These are phyloP conservation scores for Habropoda laboriosa DNA, from an alignment of 1,140 invertebrate genomes.

Conservation along the genomic window DNA sequence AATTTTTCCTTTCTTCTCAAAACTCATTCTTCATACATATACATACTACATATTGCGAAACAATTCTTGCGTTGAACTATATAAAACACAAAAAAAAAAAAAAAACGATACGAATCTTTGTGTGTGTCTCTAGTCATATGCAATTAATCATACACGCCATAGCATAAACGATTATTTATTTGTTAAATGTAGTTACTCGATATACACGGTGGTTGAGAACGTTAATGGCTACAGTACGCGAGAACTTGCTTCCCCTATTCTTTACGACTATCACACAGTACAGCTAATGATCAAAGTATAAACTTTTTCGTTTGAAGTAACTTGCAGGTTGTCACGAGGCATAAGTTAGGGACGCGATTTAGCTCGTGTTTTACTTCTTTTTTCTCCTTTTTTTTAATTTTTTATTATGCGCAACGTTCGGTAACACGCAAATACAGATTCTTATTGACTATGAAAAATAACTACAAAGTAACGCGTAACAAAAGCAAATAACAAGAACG, in stretches of 20 bases:
- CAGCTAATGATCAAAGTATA: constrained; percentile 30
- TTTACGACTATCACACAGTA: neutral
- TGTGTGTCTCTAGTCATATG: constrained; percentile 65
- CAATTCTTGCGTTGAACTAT: too few species aligned
- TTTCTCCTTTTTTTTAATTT: constrained; percentile 8
- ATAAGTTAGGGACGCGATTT: constrained; percentile 28
- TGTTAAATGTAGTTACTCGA: constrained; percentile 41
- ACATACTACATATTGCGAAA: neutral
- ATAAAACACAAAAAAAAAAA: too few species aligned
- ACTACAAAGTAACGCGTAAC: constrained; percentile 39
- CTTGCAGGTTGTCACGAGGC: constrained; percentile 36
- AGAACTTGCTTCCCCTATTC: constrained; percentile 23
- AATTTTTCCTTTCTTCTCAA: too few species aligned
- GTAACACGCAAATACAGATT: constrained; percentile 1
- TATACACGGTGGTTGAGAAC: constrained; percentile 50
- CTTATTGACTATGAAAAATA: neutral
- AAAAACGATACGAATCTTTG: neutral
- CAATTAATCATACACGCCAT: constrained; percentile 63
- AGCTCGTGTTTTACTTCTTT: constrained; percentile 27
- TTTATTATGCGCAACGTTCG: constrained; percentile 27
- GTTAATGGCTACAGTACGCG: constrained; percentile 38
- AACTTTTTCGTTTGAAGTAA: neutral
- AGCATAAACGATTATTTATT: constrained; percentile 57
- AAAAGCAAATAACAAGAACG: constrained; percentile 28
- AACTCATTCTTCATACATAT: neutral